Evolutionary conservation across 2,888 invertebrate genomes (phyloP), one percentile per base, ranked within the genome.

Genomic region (Dorcus hopei): DNA sequence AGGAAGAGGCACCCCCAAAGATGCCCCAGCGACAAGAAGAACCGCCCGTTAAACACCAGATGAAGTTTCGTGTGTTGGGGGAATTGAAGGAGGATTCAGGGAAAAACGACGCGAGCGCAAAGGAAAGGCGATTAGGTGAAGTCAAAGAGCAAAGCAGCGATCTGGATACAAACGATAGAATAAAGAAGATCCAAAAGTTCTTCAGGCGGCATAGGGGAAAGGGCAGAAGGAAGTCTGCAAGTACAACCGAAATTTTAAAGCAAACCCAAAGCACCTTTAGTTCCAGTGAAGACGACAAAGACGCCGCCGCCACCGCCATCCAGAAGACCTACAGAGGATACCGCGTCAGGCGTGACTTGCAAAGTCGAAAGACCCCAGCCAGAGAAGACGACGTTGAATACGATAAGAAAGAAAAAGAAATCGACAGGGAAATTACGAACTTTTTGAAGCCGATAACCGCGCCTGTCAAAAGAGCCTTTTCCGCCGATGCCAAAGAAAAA

Each of bases 301-400:
- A 65, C 14, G 40, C 40, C 45, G 26, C 43, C 23, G 64, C 64
- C 11, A 62, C 64, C 16, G 58, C 47, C 11, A 63, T 63, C 19
- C 63, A 63, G 38, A 62, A 52, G 14, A 50, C 16, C 40, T 63
- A 61, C 40, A 42, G 57, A 39, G 57, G 57, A 9, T 59, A 59
- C 49, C 61, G 57, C 1, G 59, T 48, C 11, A 54, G 58, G 38
- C 43, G 51, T 42, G 51, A 40, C 45, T 54, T 39, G 48, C 47
- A 43, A 49, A 56, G 23, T 19, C 51, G 42, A 41, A 19, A 19
- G 19, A 19, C 19, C 19, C 19, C 19, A 19, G 3, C 3, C 33
- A 5, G n/a, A 49, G 14, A 9, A 9, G 49, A 14, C 16, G 14
- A 40, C n/a, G 43, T 23, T 48, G 16, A 19, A 43, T 16, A 14